phyloP scores from a whole-genome alignment of 2,113 vertebrate species.

The Chiloscyllium plagiosum region DNA sequence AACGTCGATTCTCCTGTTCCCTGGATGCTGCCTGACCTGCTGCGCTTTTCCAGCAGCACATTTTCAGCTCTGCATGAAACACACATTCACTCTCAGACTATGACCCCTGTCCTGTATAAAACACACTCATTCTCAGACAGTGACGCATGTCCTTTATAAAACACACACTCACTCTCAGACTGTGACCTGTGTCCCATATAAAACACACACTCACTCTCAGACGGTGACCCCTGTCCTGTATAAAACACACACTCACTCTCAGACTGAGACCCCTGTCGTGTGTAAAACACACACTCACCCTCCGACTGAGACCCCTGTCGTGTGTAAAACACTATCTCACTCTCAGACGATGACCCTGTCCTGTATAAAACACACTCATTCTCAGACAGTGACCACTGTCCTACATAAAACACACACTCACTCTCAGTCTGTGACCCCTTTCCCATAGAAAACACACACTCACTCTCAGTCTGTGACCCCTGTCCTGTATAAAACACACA shows the following conservation, averaged over 20 bases:
- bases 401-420: too few relatives aligned
- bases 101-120: too few relatives aligned
- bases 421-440: too few relatives aligned
- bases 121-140: too few relatives aligned
- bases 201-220: background rate
- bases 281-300: background rate
- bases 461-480: background rate
- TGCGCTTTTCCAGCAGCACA: too few relatives aligned
- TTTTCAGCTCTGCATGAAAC: too few relatives aligned
- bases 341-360: background rate
- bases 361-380: background rate
- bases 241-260: background rate
- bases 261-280: background rate
- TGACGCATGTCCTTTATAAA: background rate
- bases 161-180: background rate
- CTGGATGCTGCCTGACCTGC: too few relatives aligned
- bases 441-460: background rate
- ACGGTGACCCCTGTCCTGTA: background rate
- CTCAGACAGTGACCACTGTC: background rate
- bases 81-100: too few relatives aligned
- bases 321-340: background rate
- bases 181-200: background rate
- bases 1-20: too few relatives aligned
- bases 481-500: background rate
- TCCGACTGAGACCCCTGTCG: background rate